Percentiles rank a stretch among this genome's conserved stretches.
phyloP scores from a whole-genome alignment of 2,888 invertebrate species.

The Omphaloscelis lunosa region DNA sequence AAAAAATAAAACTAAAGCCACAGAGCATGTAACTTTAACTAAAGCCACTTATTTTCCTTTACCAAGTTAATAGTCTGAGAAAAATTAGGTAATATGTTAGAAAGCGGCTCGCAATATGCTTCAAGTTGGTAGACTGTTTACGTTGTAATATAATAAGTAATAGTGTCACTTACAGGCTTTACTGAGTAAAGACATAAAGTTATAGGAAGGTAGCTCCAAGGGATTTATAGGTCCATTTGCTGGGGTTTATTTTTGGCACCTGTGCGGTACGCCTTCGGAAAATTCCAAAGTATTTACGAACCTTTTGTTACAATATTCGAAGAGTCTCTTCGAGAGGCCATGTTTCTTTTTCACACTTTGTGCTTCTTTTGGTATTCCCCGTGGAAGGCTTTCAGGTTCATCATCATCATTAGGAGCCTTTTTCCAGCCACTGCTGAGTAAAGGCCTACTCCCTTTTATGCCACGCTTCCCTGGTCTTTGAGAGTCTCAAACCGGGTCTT shows the following conservation, averaged over 20 bases:
- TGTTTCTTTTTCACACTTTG: background rate
- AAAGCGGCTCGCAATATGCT: conserved; percentile 47
- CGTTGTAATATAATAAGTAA: conserved; percentile 52
- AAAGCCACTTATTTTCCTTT: background rate
- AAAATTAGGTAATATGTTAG: conserved; percentile 44
- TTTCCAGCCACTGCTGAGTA: background rate
- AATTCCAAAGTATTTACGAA: conserved; percentile 10
- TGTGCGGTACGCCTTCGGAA: conserved; percentile 11
- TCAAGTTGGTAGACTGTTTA: conserved; percentile 31
- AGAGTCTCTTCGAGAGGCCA: too few relatives aligned
- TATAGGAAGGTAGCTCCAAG: conserved; percentile 22
- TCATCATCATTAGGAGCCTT: too few relatives aligned
- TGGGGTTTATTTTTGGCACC: conserved; percentile 35
- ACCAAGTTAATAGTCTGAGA: conserved; percentile 16
- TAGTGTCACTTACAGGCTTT: conserved; percentile 44
- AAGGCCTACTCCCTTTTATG: background rate
- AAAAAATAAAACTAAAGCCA: conserved; percentile 1
- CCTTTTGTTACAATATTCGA: conserved; percentile 21
- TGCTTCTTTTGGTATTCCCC: background rate
- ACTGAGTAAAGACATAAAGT: conserved; percentile 34
- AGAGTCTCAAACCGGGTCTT: background rate
- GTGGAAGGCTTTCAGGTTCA: background rate
- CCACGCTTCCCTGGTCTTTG: background rate
- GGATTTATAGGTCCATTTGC: conserved; percentile 39
- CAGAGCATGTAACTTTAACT: too few relatives aligned